Evolutionary conservation across 2,113 vertebrate genomes (phyloP).

Genomic region (Heterochromis multidens): DNA sequence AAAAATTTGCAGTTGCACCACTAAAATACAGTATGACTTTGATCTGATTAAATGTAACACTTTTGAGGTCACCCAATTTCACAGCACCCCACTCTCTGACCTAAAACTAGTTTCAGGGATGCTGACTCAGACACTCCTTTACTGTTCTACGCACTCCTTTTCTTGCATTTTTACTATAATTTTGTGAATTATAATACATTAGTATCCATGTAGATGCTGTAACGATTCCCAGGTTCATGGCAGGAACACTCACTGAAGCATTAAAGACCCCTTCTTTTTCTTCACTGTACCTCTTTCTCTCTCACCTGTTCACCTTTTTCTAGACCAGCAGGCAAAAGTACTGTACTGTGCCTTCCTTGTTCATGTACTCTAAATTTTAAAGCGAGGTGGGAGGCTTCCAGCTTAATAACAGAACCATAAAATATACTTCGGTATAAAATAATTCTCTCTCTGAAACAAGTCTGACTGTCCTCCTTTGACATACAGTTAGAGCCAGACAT

Average conservation of each 20-base stretch:
- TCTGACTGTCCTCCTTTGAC: neutral
- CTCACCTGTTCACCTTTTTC: neutral
- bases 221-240: neutral
- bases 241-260: neutral
- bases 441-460: neutral
- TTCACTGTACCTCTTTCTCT: neutral
- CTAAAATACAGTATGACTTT: neutral
- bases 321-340: neutral
- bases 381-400: neutral
- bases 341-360: neutral
- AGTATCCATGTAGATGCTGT: neutral
- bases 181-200: neutral
- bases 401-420: neutral
- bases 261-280: neutral
- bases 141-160: neutral
- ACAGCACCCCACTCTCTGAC: slow-evolving; percentile 13
- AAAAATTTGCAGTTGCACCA: neutral
- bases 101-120: slow-evolving; percentile 24
- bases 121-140: slow-evolving; percentile 33
- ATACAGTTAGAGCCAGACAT: neutral
- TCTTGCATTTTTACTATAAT: neutral
- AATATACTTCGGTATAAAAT: neutral
- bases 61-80: slow-evolving; percentile 35
- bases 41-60: slow-evolving; percentile 16
- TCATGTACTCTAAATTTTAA: neutral